Conservation (phyloP, 2,113 vertebrate species). For the Daboia siamensis region DNA sequence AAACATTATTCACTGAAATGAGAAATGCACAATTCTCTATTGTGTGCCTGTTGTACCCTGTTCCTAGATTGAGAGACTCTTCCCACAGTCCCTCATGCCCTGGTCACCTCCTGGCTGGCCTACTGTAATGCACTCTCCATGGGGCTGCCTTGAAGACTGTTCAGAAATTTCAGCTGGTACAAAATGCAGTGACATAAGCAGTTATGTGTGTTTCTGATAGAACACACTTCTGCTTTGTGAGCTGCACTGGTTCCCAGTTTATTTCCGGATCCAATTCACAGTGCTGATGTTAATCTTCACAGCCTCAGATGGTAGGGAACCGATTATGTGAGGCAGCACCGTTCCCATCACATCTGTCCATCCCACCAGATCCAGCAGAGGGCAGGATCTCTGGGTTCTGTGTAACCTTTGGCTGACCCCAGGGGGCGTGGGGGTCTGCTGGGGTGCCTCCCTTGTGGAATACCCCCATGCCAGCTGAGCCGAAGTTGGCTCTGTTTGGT, state of each 20-base stretch:
- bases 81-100: no score
- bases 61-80: no score
- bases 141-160: neutral
- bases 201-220: neutral
- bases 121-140: no score
- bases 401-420: neutral
- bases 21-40: no score
- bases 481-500: neutral
- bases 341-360: neutral
- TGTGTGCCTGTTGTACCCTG: no score
- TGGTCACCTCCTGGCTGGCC: no score
- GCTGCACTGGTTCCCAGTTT: neutral
- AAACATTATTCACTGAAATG: no score
- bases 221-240: neutral
- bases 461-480: no score
- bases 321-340: neutral
- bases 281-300: no score
- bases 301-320: neutral
- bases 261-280: neutral
- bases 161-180: neutral
- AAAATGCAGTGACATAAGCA: neutral
- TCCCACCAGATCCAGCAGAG: neutral
- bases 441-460: neutral
- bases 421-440: neutral
- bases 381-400: neutral